Base-by-base conservation (phyloP, 2,113 vertebrate genomes). In the Oxyruncus cristatus region DNA sequence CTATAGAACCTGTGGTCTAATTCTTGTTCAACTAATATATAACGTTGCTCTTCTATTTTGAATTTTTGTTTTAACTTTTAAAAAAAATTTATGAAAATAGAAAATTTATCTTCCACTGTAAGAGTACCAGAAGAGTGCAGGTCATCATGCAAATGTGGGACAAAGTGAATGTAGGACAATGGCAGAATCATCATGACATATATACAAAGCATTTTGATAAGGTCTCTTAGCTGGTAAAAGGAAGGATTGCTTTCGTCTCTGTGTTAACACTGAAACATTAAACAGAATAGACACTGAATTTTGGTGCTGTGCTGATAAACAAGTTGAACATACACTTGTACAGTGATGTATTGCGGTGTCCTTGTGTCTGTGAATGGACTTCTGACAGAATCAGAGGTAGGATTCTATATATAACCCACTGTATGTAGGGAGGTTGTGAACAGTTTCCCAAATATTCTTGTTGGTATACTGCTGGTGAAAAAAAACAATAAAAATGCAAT, bases 401-500 rank as follows among this genome's bases (percentile, higher is more conserved):
- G 26, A 37, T 88, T 96, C 76, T 78, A 13, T 93, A 65, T 76
- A 71, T 91, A 94, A 63, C 59, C 33, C 1, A 0, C 72, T 56
- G 5, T 55, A 33, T 27, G 44, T 74, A 71, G n/a, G 50, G 55
- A 80, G 39, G 55, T 72, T 93, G 76, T 58, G 72, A 68, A 65
- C 24, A 24, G 70, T 81, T 92, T 91, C 68, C 56, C 52, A 84
- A 83, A 81, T 81, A 50, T 18, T 76, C n/a, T 73, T 93, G 16
- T 59, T 75, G 67, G 68, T 72, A 65, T 75, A 68, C 35, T 56
- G 65, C 56, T 91, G 32, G 61, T 89, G 85, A 19, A 62, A 72
- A 37, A 21, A 62, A 72, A n/a, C 42, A 76, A 85, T 85, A 77
- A 88, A 94, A 91, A 86, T 81, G 76, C 93, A 92, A 46, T 93